Base-by-base conservation (phyloP, 2,113 vertebrate species). In the Crotalus viridis region DNA sequence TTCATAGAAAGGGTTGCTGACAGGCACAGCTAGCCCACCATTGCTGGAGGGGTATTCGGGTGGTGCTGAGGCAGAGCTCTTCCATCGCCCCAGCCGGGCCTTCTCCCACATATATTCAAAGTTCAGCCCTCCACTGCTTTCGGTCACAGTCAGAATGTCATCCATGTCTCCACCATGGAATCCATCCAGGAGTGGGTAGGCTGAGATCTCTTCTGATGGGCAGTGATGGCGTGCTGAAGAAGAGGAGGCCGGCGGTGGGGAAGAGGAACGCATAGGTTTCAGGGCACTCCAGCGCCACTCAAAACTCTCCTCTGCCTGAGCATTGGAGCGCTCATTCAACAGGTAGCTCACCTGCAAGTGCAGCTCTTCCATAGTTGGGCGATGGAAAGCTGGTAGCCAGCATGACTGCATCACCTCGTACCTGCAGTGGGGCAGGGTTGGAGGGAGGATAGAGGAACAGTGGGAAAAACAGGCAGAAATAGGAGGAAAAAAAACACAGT, bases 51-150 rank as follows among this genome's bases (percentile, higher is more conserved):
- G 97, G 94, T 97, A 95, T 94, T 95, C 98, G 19, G 96, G 98
- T 94, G 95, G 98, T 0, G 96, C 95, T 0, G 98, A 93, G 88
- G 98, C 94, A 87, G 98, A 98, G 48, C 98, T 95, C 91, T 97
- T 96, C 90, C 97, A 96, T 0, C 98, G 97, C 54, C 98, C 98
- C 19, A 98, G 97, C 28, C 98, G 97, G 24, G 98, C 98, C 95
- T 98, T 98, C 95, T 99, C 99, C 98, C 98, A 99, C 95, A 99
- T 98, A 97, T 98, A 99, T 95, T 99, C 98, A 93, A 99, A 99
- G 96, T 98, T 99, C 96, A 99, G 98, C 22, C 99, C 99, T 86
- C 98, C 98, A 96, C 99, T 99, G 90, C 98, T 99, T 96, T 99
- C 99, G 0, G 99, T 99, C 87, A 99, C 98, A 0, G 98, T 99